Evolutionary conservation across 2,888 invertebrate species (phyloP).

Genomic region (Ormyrus nitidulus): DNA sequence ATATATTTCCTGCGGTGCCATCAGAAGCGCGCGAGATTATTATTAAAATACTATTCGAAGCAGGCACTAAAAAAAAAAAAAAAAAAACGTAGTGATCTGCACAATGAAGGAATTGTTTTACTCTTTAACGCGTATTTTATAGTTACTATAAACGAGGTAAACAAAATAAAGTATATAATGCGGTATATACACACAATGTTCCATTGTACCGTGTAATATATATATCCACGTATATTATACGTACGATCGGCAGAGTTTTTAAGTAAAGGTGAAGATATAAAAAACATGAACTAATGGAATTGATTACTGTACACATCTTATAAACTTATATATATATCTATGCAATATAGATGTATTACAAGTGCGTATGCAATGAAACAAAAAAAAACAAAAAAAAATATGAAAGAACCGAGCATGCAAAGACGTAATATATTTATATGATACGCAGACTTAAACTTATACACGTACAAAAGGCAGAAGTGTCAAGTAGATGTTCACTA

Average conservation of each 20-base stretch:
- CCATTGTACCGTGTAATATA: conserved; percentile 13
- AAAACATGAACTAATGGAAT: conserved; percentile 54
- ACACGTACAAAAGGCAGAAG: conserved; percentile 43
- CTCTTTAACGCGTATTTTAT: conserved; percentile 48
- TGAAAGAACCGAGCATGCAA: conserved; percentile 17
- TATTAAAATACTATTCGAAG: conserved; percentile 37
- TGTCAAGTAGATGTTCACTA: conserved; percentile 42
- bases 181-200: background rate
- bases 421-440: conserved; percentile 48
- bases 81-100: conserved; percentile 42
- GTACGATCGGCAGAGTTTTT: conserved; percentile 32
- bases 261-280: conserved; percentile 21
- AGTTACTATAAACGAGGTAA: conserved; percentile 37
- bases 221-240: background rate
- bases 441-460: conserved; percentile 36
- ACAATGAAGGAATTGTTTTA: conserved; percentile 55
- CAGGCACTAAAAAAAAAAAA: conserved; percentile 22
- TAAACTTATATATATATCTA: conserved; percentile 47
- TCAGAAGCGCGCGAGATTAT: conserved; percentile 24
- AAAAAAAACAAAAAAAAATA: background rate
- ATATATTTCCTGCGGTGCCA: background rate
- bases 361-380: conserved; percentile 20
- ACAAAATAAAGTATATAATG: conserved; percentile 19
- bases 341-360: conserved; percentile 56
- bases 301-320: conserved; percentile 55